phyloP scores from a whole-genome alignment of 1,140 invertebrate genomes.

The Heliothis subflexa region DNA sequence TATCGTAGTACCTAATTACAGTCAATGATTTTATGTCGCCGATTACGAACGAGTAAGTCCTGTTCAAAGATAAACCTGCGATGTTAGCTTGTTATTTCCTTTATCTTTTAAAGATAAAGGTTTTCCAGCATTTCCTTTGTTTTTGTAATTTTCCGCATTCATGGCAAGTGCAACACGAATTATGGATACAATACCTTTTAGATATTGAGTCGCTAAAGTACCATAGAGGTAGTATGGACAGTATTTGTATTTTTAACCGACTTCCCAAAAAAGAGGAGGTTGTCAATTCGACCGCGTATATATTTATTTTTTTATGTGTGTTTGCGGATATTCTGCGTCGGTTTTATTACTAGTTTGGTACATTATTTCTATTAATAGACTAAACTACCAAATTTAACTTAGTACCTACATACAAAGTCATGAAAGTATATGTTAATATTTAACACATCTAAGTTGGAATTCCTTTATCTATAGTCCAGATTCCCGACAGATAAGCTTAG shows the following conservation, averaged over 20 bases:
- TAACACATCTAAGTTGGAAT: constrained; percentile 79
- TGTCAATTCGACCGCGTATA: no score
- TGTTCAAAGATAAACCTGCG: constrained; percentile 5
- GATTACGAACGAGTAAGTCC: constrained; percentile 21
- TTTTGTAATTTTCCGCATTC: constrained; percentile 13
- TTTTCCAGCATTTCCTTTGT: constrained; percentile 1
- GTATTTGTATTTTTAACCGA: no score
- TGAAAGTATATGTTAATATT: constrained; percentile 74
- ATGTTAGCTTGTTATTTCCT: constrained; percentile 6
- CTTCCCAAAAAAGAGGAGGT: no score
- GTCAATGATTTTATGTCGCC: background rate
- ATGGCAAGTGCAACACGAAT: no score
- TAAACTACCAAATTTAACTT: background rate
- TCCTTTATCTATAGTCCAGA: constrained; percentile 76
- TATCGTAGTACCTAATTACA: constrained; percentile 31
- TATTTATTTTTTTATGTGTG: no score
- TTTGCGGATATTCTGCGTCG: no score
- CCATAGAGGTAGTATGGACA: no score
- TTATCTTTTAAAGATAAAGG: constrained; percentile 10
- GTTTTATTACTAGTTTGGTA: no score
- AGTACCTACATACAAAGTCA: background rate
- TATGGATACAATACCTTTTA: no score
- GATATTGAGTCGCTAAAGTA: no score
- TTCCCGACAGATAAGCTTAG: constrained; percentile 72
- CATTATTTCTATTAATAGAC: background rate